These are phyloP conservation scores for Nibea albiflora DNA, from an alignment of 2,113 vertebrate genomes.

Conservation along the genomic window DNA sequence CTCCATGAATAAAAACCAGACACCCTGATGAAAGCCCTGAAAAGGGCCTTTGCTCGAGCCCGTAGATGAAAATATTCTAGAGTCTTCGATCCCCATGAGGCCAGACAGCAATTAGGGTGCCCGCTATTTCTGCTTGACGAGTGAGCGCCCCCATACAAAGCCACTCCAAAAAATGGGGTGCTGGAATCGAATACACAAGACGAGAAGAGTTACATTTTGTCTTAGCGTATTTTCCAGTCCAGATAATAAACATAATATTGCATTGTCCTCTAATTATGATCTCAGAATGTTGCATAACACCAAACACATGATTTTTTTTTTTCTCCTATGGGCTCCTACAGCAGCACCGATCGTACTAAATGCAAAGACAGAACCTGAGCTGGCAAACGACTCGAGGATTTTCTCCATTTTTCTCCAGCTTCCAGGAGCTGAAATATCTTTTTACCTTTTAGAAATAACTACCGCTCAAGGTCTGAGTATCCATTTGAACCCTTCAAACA, in stretches of 20 bases:
- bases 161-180: slow-evolving; percentile 61
- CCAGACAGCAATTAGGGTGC: slow-evolving; percentile 75
- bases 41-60: slow-evolving; percentile 48
- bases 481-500: slow-evolving; percentile 44
- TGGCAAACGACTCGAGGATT: neutral
- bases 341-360: slow-evolving; percentile 16
- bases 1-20: slow-evolving; percentile 61
- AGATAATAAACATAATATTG: slow-evolving; percentile 80
- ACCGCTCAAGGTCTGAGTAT: neutral
- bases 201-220: slow-evolving; percentile 61
- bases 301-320: slow-evolving; percentile 30
- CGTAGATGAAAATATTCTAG: slow-evolving; percentile 54
- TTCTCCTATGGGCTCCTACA: slow-evolving; percentile 1
- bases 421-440: neutral
- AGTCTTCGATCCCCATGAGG: slow-evolving; percentile 52
- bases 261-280: slow-evolving; percentile 77
- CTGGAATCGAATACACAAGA: slow-evolving; percentile 62
- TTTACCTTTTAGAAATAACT: neutral
- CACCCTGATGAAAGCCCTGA: slow-evolving; percentile 51
- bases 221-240: slow-evolving; percentile 78
- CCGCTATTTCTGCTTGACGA: slow-evolving; percentile 69
- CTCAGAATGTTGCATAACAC: slow-evolving; percentile 74
- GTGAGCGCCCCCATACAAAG: slow-evolving; percentile 61
- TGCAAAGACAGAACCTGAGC: neutral
- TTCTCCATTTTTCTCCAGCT: neutral